Evolutionary conservation across 2,797 vertebrate species (phyloP).

Genomic region (Enteromius fasciolatus): DNA sequence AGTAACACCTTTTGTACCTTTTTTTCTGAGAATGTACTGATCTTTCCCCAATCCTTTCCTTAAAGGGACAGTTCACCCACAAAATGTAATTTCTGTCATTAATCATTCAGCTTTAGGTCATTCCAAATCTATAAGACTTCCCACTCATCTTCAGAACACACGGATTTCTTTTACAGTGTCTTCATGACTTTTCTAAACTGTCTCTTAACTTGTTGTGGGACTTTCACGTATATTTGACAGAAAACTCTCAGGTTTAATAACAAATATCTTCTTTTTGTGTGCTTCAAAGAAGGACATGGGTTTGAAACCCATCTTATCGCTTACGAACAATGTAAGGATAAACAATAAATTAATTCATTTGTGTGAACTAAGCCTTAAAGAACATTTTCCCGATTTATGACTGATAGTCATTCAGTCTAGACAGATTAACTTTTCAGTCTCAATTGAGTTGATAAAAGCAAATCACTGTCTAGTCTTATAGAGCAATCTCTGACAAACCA

Average conservation of each 20-base stretch:
- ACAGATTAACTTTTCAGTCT: background rate
- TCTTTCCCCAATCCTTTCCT: background rate
- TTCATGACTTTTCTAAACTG: background rate
- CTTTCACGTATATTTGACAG: background rate
- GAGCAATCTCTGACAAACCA: constrained; percentile 51
- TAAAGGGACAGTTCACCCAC: background rate
- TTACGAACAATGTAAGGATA: background rate
- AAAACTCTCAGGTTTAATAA: background rate
- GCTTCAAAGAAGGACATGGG: background rate
- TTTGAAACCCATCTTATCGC: background rate
- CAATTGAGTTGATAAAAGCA: constrained; percentile 34
- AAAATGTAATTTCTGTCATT: background rate
- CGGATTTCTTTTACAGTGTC: background rate
- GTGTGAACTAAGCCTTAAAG: background rate
- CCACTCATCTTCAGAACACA: background rate
- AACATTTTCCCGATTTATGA: background rate
- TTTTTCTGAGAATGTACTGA: background rate
- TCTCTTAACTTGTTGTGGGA: background rate
- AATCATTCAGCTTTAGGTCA: background rate
- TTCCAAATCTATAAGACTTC: background rate
- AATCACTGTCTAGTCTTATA: constrained; percentile 45
- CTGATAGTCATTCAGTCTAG: background rate
- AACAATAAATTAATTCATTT: background rate
- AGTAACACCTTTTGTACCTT: too few relatives aligned
- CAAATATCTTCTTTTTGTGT: background rate